phyloP scores from a whole-genome alignment of 2,113 vertebrate species.

The Salvator merianae region DNA sequence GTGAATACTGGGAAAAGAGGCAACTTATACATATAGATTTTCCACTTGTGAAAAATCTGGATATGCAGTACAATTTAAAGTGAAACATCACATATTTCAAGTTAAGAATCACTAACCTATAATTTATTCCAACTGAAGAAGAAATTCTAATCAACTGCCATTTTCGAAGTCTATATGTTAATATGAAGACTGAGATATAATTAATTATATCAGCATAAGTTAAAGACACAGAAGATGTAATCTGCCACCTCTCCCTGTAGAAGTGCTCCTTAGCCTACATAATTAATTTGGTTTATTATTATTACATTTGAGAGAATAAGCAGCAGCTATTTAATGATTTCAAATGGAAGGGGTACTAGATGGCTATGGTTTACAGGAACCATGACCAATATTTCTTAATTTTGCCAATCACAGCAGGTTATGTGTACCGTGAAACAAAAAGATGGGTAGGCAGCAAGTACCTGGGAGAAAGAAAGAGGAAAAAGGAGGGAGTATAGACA shows the following conservation, averaged over 20 bases:
- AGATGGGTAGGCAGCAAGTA: not conserved
- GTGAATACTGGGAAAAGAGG: not conserved
- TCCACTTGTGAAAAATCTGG: not conserved
- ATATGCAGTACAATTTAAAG: not conserved
- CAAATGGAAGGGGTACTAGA: not conserved
- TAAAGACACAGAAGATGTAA: not conserved
- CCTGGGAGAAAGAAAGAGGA: not conserved
- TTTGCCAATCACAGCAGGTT: not conserved
- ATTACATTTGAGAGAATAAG: not conserved
- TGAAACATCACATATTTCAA: not conserved
- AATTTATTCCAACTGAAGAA: not conserved
- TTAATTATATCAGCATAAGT: not conserved
- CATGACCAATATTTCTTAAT: not conserved
- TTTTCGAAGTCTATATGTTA: not conserved
- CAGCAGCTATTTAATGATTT: not conserved
- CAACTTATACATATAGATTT: not conserved
- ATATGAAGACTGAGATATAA: not conserved
- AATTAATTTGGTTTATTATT: not conserved
- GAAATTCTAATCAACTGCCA: not conserved
- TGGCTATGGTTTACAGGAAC: not conserved
- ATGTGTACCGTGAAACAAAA: not conserved
- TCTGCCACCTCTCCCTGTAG: not conserved
- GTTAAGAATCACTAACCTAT: not conserved
- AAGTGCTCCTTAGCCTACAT: not conserved
- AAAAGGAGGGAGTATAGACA: not conserved